Evolutionary conservation across 1,140 invertebrate species (phyloP), one percentile per base, ranked within the genome.

Genomic region (Leptonema lineaticorne): DNA sequence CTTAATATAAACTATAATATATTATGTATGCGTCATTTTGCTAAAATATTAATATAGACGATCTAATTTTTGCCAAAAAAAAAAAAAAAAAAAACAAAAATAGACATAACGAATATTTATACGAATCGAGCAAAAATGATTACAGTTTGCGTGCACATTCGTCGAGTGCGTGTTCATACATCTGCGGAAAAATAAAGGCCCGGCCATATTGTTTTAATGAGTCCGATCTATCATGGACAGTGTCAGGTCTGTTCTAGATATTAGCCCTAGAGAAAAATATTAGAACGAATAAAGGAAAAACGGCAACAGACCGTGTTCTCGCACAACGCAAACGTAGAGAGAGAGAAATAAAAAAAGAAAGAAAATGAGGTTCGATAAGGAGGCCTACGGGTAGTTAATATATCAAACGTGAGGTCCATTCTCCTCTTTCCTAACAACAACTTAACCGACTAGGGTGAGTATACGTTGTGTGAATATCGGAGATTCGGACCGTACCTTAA

Each of bases 171-270:
- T 71, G 65, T 58, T 67, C 60, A 24, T 59, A 48, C 64, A 29
- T 63, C 64, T 60, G 37, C 26, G 56, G 65, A 71, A 64, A 66
- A 65, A 62, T 53, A 67, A 63, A 48, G 70, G 67, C 50, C 46
- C 11, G 27, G 37, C 56, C 57, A 60, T 65, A 71, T 67, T 69
- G 70, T 72, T 72, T 72, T 72, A 72, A 72, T 72, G 70, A 72
- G 67, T 26, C 67, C 67, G 70, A 72, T 72, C 70, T 72, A 72
- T 72, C 70, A 72, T 69, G 63, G 64, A 46, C 63, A 67, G 63
- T 68, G 70, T 68, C 70, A 71, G 69, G 41, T 48, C 37, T 56
- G 63, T 66, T 56, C 53, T 57, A 72, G 70, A 72, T 72, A 72
- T 69, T 57, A 63, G 62, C 57, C 37, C 33, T 22, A 9, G 58